These are phyloP conservation scores for Theonella swinhoei DNA, from an alignment of 37 sponge, comb jelly and placozoan genomes.

Conservation along the genomic window DNA sequence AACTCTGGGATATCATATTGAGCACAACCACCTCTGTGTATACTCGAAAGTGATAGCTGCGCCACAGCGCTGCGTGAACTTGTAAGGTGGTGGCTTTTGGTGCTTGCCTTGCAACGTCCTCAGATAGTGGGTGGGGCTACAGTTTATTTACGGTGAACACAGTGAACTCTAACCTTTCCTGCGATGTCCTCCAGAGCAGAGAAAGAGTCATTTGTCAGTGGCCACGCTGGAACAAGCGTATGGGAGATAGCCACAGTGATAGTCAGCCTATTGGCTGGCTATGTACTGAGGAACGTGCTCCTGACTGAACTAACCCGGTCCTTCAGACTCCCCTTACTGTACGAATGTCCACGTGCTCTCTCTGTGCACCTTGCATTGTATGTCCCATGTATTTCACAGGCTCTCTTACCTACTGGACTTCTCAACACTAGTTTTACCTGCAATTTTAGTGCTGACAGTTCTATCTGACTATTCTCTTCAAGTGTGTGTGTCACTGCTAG, in stretches of 20 bases:
- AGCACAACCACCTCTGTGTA: too few species aligned
- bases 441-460: slow-evolving; percentile 73
- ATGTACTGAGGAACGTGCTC: slow-evolving; percentile 24
- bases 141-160: too few species aligned
- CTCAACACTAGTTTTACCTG: slow-evolving; percentile 41
- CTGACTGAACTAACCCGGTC: slow-evolving; percentile 12
- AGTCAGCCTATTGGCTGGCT: slow-evolving; percentile 6
- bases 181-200: too few species aligned
- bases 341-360: too few species aligned
- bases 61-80: too few species aligned
- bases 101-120: too few species aligned
- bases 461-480: slow-evolving; percentile 39
- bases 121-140: too few species aligned
- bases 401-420: slow-evolving; percentile 36
- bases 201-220: slow-evolving; percentile 78
- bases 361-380: too few species aligned
- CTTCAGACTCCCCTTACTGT: neutral
- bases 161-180: too few species aligned
- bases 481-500: neutral
- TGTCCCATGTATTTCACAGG: neutral
- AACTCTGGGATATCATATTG: too few species aligned
- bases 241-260: slow-evolving; percentile 59
- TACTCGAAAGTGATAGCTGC: too few species aligned
- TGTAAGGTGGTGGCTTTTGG: too few species aligned
- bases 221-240: slow-evolving; percentile 59